A percentile compares a stretch with the other conserved stretches of the same genome.
phyloP scores from a whole-genome alignment of 2,888 invertebrate genomes.

The Drepana falcataria region DNA sequence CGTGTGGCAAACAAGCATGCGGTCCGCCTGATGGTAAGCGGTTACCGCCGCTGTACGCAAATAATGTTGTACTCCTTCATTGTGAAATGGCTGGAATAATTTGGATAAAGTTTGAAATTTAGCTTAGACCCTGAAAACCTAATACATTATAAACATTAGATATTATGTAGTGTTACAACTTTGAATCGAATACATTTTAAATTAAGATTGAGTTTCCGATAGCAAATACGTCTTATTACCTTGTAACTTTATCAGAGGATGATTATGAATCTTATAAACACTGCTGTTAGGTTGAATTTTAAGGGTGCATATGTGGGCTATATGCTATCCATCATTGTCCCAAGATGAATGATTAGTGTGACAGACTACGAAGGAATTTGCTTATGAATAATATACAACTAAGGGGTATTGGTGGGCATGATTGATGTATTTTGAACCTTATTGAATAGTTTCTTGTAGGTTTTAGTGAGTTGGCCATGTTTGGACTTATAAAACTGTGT shows the following conservation, averaged over 20 bases:
- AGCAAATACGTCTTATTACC: too few species aligned
- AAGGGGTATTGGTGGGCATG: conserved; percentile 30
- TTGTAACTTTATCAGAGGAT: background rate
- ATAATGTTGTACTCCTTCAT: too few species aligned
- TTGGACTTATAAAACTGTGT: background rate
- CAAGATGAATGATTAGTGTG: conserved; percentile 52
- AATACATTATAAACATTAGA: too few species aligned
- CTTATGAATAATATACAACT: conserved; percentile 30
- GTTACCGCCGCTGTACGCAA: too few species aligned
- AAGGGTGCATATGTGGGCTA: conserved; percentile 3
- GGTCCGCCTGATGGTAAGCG: too few species aligned
- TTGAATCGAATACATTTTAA: too few species aligned
- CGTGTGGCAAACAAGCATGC: too few species aligned
- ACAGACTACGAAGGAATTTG: conserved; percentile 33
- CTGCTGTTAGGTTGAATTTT: background rate
- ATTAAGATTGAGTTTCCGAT: too few species aligned
- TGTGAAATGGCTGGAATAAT: too few species aligned
- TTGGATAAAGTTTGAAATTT: too few species aligned
- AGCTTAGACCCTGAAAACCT: too few species aligned
- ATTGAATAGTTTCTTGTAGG: background rate
- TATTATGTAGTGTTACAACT: too few species aligned
- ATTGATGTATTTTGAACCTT: conserved; percentile 21
- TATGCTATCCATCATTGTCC: conserved; percentile 47
- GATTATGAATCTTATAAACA: background rate
- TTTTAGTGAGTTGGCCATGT: background rate